These are phyloP conservation scores for Philereme transversata DNA, from an alignment of 2,888 invertebrate species.

Conservation along the genomic window DNA sequence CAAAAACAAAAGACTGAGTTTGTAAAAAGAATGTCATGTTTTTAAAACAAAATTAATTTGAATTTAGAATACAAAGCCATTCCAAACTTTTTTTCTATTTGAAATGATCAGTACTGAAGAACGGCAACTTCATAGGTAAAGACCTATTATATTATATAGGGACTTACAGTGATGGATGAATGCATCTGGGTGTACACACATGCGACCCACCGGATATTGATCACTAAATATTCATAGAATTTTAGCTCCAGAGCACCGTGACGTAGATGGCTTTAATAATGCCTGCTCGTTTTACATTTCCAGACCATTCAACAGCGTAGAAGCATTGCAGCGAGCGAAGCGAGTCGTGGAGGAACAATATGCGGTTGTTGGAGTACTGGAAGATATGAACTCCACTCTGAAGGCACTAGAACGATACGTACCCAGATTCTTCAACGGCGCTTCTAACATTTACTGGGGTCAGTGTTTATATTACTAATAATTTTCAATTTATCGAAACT, in stretches of 20 bases:
- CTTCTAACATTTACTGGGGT: slow-evolving; percentile 92
- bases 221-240: slow-evolving; percentile 56
- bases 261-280: slow-evolving; percentile 1
- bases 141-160: no score
- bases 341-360: slow-evolving; percentile 93
- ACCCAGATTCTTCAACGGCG: slow-evolving; percentile 92
- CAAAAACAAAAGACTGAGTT: no score
- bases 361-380: slow-evolving; percentile 94
- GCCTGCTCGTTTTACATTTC: slow-evolving; percentile 40
- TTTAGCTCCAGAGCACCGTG: slow-evolving; percentile 30
- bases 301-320: slow-evolving; percentile 93
- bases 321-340: slow-evolving; percentile 93
- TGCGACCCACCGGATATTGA: slow-evolving; percentile 47
- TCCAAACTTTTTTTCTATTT: no score
- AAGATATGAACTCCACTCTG: slow-evolving; percentile 93
- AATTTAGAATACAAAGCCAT: no score
- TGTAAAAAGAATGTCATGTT: no score
- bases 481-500: no score
- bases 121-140: no score
- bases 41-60: no score
- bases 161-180: slow-evolving; percentile 44
- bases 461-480: slow-evolving; percentile 46
- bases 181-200: slow-evolving; percentile 41
- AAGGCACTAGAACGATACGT: slow-evolving; percentile 94
- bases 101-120: no score